phyloP scores from a whole-genome alignment of 1,140 invertebrate species.

The Brachionus asplanchnoidis region DNA sequence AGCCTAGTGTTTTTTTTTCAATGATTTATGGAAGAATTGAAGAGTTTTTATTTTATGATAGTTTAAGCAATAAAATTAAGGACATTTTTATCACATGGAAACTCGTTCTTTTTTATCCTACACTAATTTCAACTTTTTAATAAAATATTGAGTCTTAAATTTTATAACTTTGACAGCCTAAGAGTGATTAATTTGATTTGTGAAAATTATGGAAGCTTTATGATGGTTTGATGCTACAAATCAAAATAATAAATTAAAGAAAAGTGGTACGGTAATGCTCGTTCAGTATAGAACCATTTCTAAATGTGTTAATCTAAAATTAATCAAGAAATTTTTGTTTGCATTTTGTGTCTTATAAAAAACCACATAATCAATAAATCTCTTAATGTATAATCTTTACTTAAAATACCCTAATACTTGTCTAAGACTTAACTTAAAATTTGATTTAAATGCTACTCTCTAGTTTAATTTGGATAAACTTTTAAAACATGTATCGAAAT shows the following conservation, averaged over 20 bases:
- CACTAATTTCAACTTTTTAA: neutral
- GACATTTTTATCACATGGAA: neutral
- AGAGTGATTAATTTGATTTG: neutral
- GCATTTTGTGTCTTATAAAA: neutral
- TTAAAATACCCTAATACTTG: neutral
- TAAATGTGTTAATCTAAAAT: neutral
- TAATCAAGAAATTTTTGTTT: neutral
- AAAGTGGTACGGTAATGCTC: neutral
- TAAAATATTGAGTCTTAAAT: neutral
- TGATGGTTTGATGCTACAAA: neutral
- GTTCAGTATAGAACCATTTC: neutral
- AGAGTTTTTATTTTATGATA: neutral
- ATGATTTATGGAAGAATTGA: neutral
- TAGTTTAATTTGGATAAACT: neutral
- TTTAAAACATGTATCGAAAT: neutral
- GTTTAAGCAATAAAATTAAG: neutral
- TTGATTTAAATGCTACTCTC: neutral
- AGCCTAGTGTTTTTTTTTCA: neutral
- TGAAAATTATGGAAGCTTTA: neutral
- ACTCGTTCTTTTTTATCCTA: neutral
- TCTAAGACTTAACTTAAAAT: neutral
- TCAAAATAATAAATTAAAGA: neutral
- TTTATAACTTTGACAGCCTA: neutral
- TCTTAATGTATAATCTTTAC: neutral
- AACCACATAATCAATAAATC: neutral